Evolutionary conservation across 2,888 invertebrate genomes (phyloP).

Genomic region (Mesopsocus fuscifrons): DNA sequence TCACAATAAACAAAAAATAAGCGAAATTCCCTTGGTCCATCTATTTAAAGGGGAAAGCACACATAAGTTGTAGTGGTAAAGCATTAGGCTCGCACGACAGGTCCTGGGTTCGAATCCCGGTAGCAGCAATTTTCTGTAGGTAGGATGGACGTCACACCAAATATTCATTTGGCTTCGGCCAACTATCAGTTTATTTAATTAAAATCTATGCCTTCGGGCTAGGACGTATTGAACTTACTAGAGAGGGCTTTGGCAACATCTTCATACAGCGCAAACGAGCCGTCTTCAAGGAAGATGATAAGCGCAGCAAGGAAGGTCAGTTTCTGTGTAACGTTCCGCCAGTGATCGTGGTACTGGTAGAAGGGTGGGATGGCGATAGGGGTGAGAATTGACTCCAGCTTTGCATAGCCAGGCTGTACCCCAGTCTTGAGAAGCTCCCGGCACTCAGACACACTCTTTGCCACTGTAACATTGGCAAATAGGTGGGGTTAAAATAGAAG

Average conservation of each 20-base stretch:
- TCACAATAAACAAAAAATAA: constrained; percentile 9
- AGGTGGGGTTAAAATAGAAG: constrained; percentile 11
- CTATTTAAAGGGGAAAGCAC: too few species aligned
- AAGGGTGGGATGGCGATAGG: constrained; percentile 38
- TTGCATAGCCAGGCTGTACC: constrained; percentile 41
- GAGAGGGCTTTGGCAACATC: constrained; percentile 61
- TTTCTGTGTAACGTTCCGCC: constrained; percentile 65
- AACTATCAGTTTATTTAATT: too few species aligned
- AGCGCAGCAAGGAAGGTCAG: constrained; percentile 59
- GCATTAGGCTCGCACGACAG: too few species aligned
- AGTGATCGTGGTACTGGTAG: constrained; percentile 75
- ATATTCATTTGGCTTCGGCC: too few species aligned
- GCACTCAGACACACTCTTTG: constrained; percentile 40
- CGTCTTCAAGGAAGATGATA: constrained; percentile 60
- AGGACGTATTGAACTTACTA: too few species aligned
- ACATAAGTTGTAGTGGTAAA: too few species aligned
- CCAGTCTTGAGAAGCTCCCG: constrained; percentile 39
- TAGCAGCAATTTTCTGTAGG: too few species aligned
- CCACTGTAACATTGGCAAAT: constrained; percentile 28
- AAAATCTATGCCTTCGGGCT: too few species aligned
- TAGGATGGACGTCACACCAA: too few species aligned
- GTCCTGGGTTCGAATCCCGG: too few species aligned
- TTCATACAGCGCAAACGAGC: constrained; percentile 50
- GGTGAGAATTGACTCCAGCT: constrained; percentile 46
- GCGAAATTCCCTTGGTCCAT: too few species aligned